Base-by-base conservation (phyloP, 37 sponge, comb jelly and placozoan species). In the Geodia barretti region DNA sequence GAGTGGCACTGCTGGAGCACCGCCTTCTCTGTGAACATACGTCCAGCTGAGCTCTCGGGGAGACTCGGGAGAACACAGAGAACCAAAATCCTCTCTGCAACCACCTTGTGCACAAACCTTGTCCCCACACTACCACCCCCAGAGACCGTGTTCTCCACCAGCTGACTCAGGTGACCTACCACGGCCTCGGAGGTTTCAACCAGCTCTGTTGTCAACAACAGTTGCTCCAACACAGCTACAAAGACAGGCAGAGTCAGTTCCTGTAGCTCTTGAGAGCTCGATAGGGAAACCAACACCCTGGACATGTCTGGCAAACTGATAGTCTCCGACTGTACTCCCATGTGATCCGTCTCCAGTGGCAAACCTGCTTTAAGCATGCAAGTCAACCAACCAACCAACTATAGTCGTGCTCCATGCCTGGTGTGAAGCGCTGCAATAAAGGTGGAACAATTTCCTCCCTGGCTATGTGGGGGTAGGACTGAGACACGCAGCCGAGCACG, bases 391-490 rank as follows among this genome's bases (percentile, higher is more conserved):
- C 14, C 11, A 14, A 17, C 11, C 54, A 47, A 14, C 14, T 14
- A 47, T 7, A 17, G 14, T 14, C 7, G 7, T 7, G 54, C 7
- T 14, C 7, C 54, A 47, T 47, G 14, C 54, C 14, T 7, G 14
- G 54, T 47, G 54, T 47, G 54, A 47, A 47, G 11, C 7, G 54
- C 72, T 72, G 72, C 60, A 75, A 62, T 28, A 75, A 62, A 29
- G 76, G 37, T 29, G 62, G 62, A 3, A 75, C 17, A 2, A 59
- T n/a, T 1, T 61, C 36, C 23, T 73, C 74, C 47, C 36, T 54
- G 76, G 35, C 23, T 24, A 75, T 33, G 21, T 2, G 7, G 1
- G 76, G 76, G 37, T 75, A 54, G 20, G 9, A 33, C 36, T 59
- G n/a, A 2, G 62, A 33, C 3, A 59, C 37, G 21, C 38, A 25